Base-by-base conservation (phyloP, 2,797 vertebrate species). In the Lithobates sylvaticus region DNA sequence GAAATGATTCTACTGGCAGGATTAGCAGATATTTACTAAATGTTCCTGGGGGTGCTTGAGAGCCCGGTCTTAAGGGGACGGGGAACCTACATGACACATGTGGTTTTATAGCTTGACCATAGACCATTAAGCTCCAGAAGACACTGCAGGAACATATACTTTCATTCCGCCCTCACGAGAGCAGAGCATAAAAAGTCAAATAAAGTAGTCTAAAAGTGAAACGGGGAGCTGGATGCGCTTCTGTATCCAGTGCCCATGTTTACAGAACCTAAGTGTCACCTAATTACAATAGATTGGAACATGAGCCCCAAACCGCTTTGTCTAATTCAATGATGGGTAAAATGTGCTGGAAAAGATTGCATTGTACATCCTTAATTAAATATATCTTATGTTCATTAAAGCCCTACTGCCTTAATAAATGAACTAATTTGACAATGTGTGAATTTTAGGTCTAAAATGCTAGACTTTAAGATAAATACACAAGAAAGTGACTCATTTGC, bases 341-440 rank as follows among this genome's bases (percentile, higher is more conserved):
- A 67, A 6, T 42, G 36, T 73, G 18, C 23, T 73, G 10, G 10
- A n/a, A 23, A 15, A 27, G 64, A 78, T 78, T 68, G 23, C n/a
- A 78, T 68, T 29, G 39, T 39, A 78, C 39, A 78, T 10, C 26
- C 16, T 6, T 78, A 68, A 78, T 27, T 78, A 65, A 67, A 68
- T 65, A 68, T 78, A 68, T 44, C 15, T 78, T 29, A 12, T 5
- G n/a, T 27, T 42, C 34, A 42, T 65, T 42, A 23, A 16, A 68
- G 36, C 7, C 77, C 42, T 44, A 47, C 77, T 67, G 18, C 27
- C 12, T 27, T 47, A 78, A 47, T 68, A 44, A 39, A 47, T 18
- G 1, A 65, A 27, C 36, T 67, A 44, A 78, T 78, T 78, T 68
- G 77, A 78, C 54, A 44, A 78, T 27, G 65, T 44, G 61, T 78